phyloP scores from a whole-genome alignment of 2,113 vertebrate species.

The Hemiprocne comata region DNA sequence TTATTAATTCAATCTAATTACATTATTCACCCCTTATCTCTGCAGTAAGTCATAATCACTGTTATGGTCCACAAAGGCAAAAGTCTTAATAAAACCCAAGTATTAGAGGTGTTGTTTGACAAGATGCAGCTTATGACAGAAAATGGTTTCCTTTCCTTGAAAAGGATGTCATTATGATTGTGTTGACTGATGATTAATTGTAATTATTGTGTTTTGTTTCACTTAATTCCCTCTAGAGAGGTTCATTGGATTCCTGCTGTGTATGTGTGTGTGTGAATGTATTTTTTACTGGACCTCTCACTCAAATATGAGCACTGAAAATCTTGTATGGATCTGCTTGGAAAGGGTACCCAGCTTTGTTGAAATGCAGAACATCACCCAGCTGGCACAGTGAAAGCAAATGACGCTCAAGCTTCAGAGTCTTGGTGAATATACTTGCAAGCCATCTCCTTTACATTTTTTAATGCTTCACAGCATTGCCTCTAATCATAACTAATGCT shows the following conservation, averaged over 20 bases:
- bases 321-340: background rate
- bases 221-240: slow-evolving; percentile 16
- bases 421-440: slow-evolving; percentile 11
- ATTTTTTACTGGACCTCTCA: slow-evolving; percentile 7
- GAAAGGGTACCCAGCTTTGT: slow-evolving; percentile 47
- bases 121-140: slow-evolving; percentile 35
- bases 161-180: background rate
- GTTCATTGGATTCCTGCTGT: slow-evolving; percentile 5
- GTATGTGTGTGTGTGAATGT: background rate
- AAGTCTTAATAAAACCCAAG: background rate
- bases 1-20: slow-evolving; percentile 51
- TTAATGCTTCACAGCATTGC: slow-evolving; percentile 60
- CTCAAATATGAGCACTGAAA: background rate
- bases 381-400: slow-evolving; percentile 24
- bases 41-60: slow-evolving; percentile 9
- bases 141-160: slow-evolving; percentile 11
- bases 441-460: slow-evolving; percentile 62
- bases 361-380: slow-evolving; percentile 21
- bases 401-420: slow-evolving; percentile 24
- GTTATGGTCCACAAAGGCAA: background rate
- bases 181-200: slow-evolving; percentile 33
- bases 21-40: slow-evolving; percentile 33
- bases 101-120: slow-evolving; percentile 49
- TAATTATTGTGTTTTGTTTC: slow-evolving; percentile 47
- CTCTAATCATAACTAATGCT: slow-evolving; percentile 63